Percentiles rank a stretch among this genome's conserved stretches.
Evolutionary conservation across 2,888 invertebrate species (phyloP).

Genomic region (Drosophila kambysellisi): DNA sequence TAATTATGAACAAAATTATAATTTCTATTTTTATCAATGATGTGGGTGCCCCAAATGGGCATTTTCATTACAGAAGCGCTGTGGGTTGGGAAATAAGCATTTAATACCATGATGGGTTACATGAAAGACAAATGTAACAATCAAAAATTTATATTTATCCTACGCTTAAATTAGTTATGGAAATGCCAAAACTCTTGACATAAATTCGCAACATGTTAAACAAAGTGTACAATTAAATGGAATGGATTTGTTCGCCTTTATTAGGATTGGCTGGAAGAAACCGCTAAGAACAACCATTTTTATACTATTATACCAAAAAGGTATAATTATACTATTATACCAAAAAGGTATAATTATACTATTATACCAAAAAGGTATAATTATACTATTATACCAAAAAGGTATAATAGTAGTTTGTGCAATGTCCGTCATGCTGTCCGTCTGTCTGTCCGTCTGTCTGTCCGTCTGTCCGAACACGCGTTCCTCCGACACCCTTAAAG

Average conservation of each 20-base stretch:
- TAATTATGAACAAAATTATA: slow-evolving; percentile 11
- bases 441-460: no score
- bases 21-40: slow-evolving; percentile 4
- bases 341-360: no score
- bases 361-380: no score
- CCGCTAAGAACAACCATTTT: background rate
- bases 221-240: background rate
- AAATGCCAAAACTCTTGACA: background rate
- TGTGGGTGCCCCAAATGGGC: background rate
- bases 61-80: background rate
- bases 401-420: no score
- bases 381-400: no score
- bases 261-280: background rate
- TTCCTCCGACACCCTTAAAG: no score
- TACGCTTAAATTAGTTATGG: background rate
- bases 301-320: no score
- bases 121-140: background rate
- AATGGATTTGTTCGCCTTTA: background rate
- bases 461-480: no score
- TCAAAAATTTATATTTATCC: background rate
- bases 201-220: background rate
- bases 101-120: slow-evolving; percentile 7
- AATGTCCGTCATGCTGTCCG: no score
- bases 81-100: background rate
- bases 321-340: no score